These are phyloP conservation scores for Manis crassicaudata DNA, from an alignment of 2,797 vertebrate species.

Conservation along the genomic window DNA sequence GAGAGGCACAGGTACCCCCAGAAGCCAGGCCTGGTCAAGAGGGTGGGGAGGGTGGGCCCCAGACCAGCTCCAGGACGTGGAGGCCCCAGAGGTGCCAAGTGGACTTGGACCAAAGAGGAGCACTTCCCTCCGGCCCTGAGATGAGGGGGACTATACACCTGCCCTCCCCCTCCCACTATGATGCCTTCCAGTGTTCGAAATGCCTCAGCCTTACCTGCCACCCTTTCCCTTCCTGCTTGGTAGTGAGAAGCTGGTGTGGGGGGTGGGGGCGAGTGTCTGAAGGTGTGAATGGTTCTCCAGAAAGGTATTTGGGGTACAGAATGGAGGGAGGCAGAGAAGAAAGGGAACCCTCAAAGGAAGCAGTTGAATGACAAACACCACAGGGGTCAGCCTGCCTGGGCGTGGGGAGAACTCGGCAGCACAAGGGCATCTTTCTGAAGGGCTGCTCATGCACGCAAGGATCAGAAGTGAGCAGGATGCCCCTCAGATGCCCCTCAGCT, in stretches of 20 bases:
- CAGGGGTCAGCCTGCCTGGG: too few relatives aligned
- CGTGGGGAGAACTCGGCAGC: background rate
- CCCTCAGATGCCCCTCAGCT: background rate
- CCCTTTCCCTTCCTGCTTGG: background rate
- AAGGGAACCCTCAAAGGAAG: background rate
- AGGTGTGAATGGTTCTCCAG: background rate
- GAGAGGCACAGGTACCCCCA: background rate
- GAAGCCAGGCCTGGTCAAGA: background rate
- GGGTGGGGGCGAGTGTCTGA: background rate
- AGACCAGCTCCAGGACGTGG: background rate
- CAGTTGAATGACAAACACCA: accelerated
- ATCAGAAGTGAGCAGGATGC: background rate
- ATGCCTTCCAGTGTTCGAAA: background rate
- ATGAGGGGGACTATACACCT: background rate
- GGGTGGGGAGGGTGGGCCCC: background rate
- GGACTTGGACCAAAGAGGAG: background rate
- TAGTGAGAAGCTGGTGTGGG: background rate
- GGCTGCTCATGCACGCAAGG: background rate
- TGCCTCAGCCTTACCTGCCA: background rate
- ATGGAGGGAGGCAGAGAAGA: background rate
- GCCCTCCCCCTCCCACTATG: too few relatives aligned
- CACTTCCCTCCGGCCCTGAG: background rate
- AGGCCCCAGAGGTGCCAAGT: background rate
- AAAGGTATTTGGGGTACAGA: background rate
- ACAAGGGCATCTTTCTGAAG: accelerated